Base-by-base conservation (phyloP, 2,797 vertebrate species). In the Echeneis naucrates region DNA sequence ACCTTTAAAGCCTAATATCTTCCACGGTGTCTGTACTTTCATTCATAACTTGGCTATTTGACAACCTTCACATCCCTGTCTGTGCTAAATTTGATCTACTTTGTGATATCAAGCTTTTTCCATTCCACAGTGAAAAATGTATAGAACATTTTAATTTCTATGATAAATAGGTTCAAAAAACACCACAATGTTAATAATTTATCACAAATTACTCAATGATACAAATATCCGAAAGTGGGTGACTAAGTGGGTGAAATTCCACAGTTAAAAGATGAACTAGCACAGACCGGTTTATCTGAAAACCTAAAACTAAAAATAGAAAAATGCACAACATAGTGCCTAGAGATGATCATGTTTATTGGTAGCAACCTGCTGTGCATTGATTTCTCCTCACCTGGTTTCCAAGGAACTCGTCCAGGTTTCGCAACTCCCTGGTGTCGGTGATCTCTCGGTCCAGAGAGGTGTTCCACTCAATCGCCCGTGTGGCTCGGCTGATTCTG, bases 391-490 rank as follows among this genome's bases (percentile, higher is more conserved):
- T 84, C 59, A 99, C 97, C 95, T 98, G 97, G 78, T 95, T 96
- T 10, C 97, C 94, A 13, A 99, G 95, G 86, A 98, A 99, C 75
- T 99, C 97, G 1, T 99, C 97, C 51, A 99, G 95, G 70, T 95
- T 94, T 64, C 96, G 96, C 60, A 99, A 95, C 75, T 99, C 98
- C 0, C 95, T 95, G 86, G 94, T 83, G 2, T 97, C 91, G 0
- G 95, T 96, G 79, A 99, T 96, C 85, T 97, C 94, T 0, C 95
- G 92, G 40, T 93, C 93, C 77, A 97, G 90, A 0, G 96, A 96
- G 0, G 90, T 84, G 11, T 94, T 94, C 92, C 95, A 95, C 56
- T 96, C 93, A 84, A 95, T 92, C 0, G 92, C 84, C 16, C 93
- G 89, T 0, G 95, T 95, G 86, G 95, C 95, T 21, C 96, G 96